Evolutionary conservation across 2,888 invertebrate species (phyloP).

Genomic region (Acanthosepion lycidas): DNA sequence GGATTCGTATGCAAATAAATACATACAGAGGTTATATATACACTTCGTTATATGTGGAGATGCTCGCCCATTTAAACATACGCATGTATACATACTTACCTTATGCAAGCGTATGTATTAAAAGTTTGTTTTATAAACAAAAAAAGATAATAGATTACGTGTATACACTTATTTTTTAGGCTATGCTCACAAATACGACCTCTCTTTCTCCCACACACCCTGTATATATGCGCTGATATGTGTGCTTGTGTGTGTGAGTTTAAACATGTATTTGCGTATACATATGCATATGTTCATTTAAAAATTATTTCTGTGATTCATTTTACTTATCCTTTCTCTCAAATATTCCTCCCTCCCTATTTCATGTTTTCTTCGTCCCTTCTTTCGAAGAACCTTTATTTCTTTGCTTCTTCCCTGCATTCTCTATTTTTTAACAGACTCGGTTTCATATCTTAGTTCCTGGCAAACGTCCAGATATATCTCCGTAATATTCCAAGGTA

Average conservation of each 20-base stretch:
- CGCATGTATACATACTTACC: background rate
- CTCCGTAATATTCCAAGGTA: slow-evolving; percentile 18
- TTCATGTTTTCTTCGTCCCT: background rate
- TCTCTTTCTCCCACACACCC: no score
- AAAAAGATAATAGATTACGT: no score
- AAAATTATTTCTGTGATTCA: background rate
- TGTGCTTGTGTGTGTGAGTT: background rate
- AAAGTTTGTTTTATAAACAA: no score
- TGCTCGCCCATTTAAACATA: background rate
- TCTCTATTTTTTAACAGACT: background rate
- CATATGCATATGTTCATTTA: background rate
- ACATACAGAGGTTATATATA: no score
- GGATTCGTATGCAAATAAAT: no score
- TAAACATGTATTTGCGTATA: background rate
- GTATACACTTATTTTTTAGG: no score
- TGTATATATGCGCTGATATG: background rate
- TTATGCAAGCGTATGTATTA: background rate
- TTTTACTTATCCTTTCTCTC: background rate
- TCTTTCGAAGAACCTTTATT: background rate
- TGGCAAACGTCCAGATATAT: background rate
- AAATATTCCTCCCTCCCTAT: background rate
- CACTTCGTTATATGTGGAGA: no score
- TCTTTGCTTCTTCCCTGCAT: background rate
- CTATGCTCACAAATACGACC: no score
- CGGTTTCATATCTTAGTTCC: background rate